Evolutionary conservation across 2,113 vertebrate species (phyloP).

Genomic region (Indicator indicator): DNA sequence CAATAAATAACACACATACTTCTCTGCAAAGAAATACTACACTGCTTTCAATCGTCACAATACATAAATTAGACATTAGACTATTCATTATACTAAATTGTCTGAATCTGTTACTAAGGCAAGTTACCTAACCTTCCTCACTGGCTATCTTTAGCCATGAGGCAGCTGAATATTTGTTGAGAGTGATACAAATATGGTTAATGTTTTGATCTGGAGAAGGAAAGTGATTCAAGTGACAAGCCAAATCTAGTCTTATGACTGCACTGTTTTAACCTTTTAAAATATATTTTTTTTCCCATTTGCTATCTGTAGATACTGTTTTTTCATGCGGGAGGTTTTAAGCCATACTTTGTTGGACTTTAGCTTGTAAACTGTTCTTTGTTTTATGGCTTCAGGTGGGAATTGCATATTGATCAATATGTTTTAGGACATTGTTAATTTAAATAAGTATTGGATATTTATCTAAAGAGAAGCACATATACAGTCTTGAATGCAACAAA

Average conservation of each 20-base stretch:
- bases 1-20: background rate
- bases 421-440: background rate
- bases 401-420: background rate
- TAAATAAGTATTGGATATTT: background rate
- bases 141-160: background rate
- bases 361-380: background rate
- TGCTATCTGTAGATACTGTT: background rate
- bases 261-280: background rate
- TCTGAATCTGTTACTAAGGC: background rate
- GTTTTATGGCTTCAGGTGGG: background rate
- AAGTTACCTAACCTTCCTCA: background rate
- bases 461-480: background rate
- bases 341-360: background rate
- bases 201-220: background rate
- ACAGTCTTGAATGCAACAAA: background rate
- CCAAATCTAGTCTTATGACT: background rate
- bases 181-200: background rate
- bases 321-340: background rate
- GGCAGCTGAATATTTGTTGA: background rate
- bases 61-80: background rate
- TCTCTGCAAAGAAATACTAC: background rate
- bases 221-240: background rate
- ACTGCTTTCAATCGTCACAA: background rate
- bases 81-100: background rate
- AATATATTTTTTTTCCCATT: background rate